phyloP scores from a whole-genome alignment of 2,797 vertebrate genomes.

The Lycodopsis pacificus region DNA sequence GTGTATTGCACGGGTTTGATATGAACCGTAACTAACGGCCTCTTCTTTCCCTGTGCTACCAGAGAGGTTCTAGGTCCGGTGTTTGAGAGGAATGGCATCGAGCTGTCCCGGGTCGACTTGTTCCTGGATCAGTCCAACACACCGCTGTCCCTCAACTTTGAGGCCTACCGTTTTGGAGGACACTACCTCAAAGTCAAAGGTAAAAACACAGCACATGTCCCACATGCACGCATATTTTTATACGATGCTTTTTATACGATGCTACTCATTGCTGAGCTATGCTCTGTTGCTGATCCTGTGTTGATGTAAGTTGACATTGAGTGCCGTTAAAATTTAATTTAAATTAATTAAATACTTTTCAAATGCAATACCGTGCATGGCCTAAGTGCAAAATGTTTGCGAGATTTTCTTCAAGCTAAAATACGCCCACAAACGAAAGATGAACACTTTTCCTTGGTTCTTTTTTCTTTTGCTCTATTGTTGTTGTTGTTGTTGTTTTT shows the following conservation, averaged over 20 bases:
- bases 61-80: constrained; percentile 94
- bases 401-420: not conserved
- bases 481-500: no score
- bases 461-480: no score
- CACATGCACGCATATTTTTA: not conserved
- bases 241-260: accelerated
- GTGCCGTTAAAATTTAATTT: not conserved
- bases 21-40: not conserved
- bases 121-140: constrained; percentile 98
- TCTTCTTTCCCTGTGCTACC: not conserved
- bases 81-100: constrained; percentile 93
- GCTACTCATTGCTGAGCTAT: not conserved
- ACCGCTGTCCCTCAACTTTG: constrained; percentile 92
- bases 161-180: constrained; percentile 94
- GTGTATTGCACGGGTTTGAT: not conserved
- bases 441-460: no score
- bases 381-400: not conserved
- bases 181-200: constrained; percentile 97
- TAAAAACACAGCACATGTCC: constrained; percentile 52
- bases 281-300: not conserved
- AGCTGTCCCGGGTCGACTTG: constrained; percentile 88
- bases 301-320: not conserved
- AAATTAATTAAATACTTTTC: no score
- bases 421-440: no score
- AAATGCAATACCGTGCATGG: not conserved